These are phyloP conservation scores for Cephalopholis sonnerati DNA, from an alignment of 2,113 vertebrate genomes.

Conservation along the genomic window DNA sequence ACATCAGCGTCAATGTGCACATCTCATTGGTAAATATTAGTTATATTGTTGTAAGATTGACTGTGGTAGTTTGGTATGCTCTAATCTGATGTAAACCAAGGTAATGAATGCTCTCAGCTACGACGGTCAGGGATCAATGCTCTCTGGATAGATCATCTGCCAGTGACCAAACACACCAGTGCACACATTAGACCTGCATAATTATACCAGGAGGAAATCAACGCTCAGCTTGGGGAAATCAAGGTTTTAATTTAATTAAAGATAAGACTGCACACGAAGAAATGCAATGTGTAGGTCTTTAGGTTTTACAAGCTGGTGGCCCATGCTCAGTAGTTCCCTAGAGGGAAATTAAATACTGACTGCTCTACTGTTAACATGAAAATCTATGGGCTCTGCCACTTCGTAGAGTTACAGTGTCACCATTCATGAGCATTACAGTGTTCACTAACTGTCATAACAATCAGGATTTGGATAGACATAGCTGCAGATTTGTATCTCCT, in stretches of 20 bases:
- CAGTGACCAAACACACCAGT: slow-evolving; percentile 65
- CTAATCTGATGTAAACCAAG: slow-evolving; percentile 34
- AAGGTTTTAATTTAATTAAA: slow-evolving; percentile 83
- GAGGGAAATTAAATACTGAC: slow-evolving; percentile 70
- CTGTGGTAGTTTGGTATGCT: background rate
- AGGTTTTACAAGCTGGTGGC: slow-evolving; percentile 74
- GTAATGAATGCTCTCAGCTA: slow-evolving; percentile 46
- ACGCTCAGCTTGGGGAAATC: slow-evolving; percentile 74
- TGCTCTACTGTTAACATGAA: slow-evolving; percentile 65
- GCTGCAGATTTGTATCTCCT: slow-evolving; percentile 8
- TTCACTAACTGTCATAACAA: slow-evolving; percentile 19
- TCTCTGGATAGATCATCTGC: slow-evolving; percentile 69
- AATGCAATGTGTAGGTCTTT: slow-evolving; percentile 62
- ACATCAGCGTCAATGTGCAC: background rate
- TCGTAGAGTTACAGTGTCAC: slow-evolving; percentile 9
- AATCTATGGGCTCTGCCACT: slow-evolving; percentile 53
- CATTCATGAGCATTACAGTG: background rate
- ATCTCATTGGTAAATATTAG: background rate
- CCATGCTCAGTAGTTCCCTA: slow-evolving; percentile 57
- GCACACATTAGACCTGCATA: slow-evolving; percentile 58
- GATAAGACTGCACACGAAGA: slow-evolving; percentile 59
- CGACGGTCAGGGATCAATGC: slow-evolving; percentile 70
- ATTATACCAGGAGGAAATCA: slow-evolving; percentile 78
- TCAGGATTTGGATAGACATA: slow-evolving; percentile 29
- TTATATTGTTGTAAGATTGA: background rate